A percentile compares a stretch with the other conserved stretches of the same genome.
These are phyloP conservation scores for Aleiodes sp. DNA, from an alignment of 1,140 invertebrate species.

Conservation along the genomic window DNA sequence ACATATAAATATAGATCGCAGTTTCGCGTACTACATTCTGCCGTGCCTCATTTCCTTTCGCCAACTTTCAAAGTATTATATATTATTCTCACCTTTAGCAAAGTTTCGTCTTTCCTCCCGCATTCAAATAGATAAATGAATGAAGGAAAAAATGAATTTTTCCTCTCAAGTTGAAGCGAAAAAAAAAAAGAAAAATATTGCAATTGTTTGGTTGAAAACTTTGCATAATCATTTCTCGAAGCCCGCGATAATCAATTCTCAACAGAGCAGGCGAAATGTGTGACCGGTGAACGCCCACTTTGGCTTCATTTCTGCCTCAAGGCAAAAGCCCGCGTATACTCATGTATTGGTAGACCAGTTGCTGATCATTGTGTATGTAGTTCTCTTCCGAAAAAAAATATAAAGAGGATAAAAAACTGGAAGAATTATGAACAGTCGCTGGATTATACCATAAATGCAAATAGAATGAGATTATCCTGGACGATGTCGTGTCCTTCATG, in stretches of 20 bases:
- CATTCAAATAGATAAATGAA: not conserved
- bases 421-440: constrained; percentile 38
- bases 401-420: too few relatives aligned
- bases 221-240: constrained; percentile 15
- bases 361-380: constrained; percentile 2
- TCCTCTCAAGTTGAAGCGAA: not conserved
- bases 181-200: not conserved
- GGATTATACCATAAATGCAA: constrained; percentile 55
- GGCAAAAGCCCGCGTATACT: not conserved
- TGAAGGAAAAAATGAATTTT: too few relatives aligned
- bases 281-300: constrained; percentile 28
- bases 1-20: constrained; percentile 26
- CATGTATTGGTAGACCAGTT: not conserved
- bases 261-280: constrained; percentile 23
- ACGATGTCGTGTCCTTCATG: not conserved
- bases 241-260: constrained; percentile 34
- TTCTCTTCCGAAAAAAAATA: not conserved
- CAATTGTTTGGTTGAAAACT: not conserved
- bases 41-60: not conserved
- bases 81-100: constrained; percentile 7
- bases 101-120: not conserved
- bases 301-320: constrained; percentile 1
- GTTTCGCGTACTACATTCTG: constrained; percentile 26
- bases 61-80: not conserved
- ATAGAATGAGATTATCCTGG: constrained; percentile 36